phyloP scores from a whole-genome alignment of 2,888 invertebrate genomes.

The Calameuta idolon region DNA sequence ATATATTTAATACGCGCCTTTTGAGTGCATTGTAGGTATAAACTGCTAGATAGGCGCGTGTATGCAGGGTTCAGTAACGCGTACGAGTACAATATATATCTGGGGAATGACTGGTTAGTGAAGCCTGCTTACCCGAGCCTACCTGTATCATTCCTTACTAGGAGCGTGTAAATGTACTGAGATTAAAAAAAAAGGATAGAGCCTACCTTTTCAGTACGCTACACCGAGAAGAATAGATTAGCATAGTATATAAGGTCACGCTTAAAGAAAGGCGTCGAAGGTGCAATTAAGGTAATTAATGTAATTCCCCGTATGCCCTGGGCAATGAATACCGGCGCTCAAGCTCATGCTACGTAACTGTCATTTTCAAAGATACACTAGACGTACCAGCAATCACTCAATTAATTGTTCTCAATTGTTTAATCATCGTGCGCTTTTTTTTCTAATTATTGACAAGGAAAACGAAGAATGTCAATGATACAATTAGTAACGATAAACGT shows the following conservation, averaged over 20 bases:
- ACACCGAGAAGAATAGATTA: neutral
- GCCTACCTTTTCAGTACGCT: neutral
- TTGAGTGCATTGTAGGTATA: neutral
- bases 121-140: neutral
- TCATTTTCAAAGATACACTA: neutral
- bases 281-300: conserved; percentile 61
- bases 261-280: conserved; percentile 47
- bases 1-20: neutral
- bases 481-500: neutral
- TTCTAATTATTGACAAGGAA: conserved; percentile 28
- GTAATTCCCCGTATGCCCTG: conserved; percentile 47
- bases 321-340: conserved; percentile 33
- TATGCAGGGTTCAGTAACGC: neutral
- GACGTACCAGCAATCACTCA: conserved; percentile 31
- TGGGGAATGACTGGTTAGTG: neutral
- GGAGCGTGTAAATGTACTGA: neutral
- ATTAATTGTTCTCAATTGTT: conserved; percentile 19
- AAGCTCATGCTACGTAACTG: neutral
- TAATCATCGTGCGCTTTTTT: conserved; percentile 25
- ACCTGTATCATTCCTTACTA: neutral
- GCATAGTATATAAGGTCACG: neutral
- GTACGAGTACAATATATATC: neutral
- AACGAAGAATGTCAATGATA: conserved; percentile 12
- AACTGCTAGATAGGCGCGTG: neutral
- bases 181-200: neutral